Base-by-base conservation (phyloP, 2,888 invertebrate genomes). In the Aproaerema taeniolella region DNA sequence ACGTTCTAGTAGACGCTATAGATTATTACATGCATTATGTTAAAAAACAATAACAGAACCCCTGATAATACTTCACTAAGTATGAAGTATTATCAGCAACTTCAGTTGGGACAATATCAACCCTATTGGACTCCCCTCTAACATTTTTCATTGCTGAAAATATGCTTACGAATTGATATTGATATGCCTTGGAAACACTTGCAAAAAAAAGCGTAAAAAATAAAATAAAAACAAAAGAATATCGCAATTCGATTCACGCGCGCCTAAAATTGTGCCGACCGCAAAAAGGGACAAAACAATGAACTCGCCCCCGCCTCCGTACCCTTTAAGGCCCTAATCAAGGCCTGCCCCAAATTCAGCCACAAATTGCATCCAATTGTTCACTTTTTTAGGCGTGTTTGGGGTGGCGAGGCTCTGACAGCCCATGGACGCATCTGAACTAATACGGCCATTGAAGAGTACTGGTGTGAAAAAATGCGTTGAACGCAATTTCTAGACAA, bases 351-450 rank as follows among this genome's bases (percentile, higher is more conserved):
- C 57, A 76, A 79, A 79, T 81, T 83, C 74, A 70, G 73, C 83
- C 83, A 74, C 85, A 86, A 85, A 86, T 86, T 85, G 85, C 82
- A 78, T 74, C 73, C 82, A 83, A 85, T 85, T 85, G 86, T 86
- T 85, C 85, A 83, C 72, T 86, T 85, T n/a, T 86, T 86, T 86
- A 83, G 57, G 69, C 63, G 60, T 66, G 67, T 71, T 65, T 67
- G 53, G 61, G 67, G 70, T 79, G 81, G 77, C 68, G 72, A 38
- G 28, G 33, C 11, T 14, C 25, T 34, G 10, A n/a, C 10, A 25
- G n/a, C 26, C 60, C 61, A 58, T 63, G 55, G 52, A 55, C 65
- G 68, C 63, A 67, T 61, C 65, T 63, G 67, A 72, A 61, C 68
- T 67, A 67, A 77, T 70, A 66, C 71, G 60, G 48, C 65, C 58